Percentiles rank a stretch among this genome's conserved stretches.
Evolutionary conservation across 2,113 vertebrate genomes (phyloP).

Genomic region (Litocranius walleri): DNA sequence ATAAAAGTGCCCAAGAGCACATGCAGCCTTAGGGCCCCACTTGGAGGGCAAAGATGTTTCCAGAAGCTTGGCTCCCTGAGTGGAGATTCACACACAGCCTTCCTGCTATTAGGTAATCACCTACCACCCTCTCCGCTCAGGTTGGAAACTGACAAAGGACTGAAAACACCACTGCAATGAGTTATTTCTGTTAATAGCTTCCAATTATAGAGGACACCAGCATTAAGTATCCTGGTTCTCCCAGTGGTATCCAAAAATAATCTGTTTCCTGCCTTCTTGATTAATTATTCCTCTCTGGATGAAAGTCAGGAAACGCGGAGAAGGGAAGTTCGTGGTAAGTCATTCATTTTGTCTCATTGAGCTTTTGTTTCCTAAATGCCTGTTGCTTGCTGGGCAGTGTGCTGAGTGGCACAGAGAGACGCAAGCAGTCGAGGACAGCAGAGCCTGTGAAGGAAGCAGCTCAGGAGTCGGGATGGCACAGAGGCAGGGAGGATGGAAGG

Average conservation of each 20-base stretch:
- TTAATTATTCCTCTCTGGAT: background rate
- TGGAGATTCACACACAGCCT: no score
- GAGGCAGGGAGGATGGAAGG: background rate
- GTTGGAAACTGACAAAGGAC: background rate
- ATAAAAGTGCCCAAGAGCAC: background rate
- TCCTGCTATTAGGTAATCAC: background rate
- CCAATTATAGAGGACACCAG: background rate
- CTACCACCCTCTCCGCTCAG: background rate
- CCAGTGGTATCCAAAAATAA: background rate
- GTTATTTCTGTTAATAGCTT: background rate
- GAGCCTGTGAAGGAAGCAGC: accelerated
- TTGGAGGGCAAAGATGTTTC: background rate
- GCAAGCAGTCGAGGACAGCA: accelerated
- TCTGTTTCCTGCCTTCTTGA: background rate
- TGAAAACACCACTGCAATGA: background rate
- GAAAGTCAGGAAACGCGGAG: background rate
- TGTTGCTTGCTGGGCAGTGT: accelerated
- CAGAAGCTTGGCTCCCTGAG: background rate
- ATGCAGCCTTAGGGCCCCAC: background rate
- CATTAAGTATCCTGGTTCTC: background rate
- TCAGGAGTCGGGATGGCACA: accelerated
- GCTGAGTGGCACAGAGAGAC: background rate
- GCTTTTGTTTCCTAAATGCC: background rate
- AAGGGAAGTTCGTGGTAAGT: background rate
- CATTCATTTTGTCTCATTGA: background rate